Evolutionary conservation across 2,797 vertebrate species (phyloP).

Genomic region (Natrix natrix): DNA sequence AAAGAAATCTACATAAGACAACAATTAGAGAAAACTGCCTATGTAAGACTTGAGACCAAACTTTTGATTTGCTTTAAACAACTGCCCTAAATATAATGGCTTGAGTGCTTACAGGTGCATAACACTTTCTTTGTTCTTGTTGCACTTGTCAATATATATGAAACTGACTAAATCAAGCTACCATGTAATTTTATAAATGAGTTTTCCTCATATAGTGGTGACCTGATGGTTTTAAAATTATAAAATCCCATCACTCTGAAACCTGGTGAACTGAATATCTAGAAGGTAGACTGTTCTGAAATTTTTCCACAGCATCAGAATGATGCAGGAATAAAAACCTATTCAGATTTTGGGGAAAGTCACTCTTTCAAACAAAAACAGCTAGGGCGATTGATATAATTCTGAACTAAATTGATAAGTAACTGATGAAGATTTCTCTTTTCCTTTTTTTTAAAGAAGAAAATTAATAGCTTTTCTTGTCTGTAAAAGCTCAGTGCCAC

Average conservation of each 20-base stretch:
- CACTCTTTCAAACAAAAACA: constrained; percentile 53
- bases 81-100: constrained; percentile 2
- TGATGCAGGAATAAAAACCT: constrained; percentile 45
- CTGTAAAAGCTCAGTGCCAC: constrained; percentile 6
- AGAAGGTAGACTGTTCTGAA: constrained; percentile 47
- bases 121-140: constrained; percentile 28
- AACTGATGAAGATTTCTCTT: constrained; percentile 15
- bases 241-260: constrained; percentile 53
- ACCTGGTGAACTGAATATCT: constrained; percentile 57
- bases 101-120: constrained; percentile 3
- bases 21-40: constrained; percentile 14
- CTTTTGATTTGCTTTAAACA: constrained; percentile 17
- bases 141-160: constrained; percentile 24
- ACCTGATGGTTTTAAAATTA: constrained; percentile 58
- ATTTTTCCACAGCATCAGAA: constrained; percentile 48
- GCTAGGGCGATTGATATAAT: constrained; percentile 25
- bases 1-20: constrained; percentile 16
- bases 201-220: constrained; percentile 40
- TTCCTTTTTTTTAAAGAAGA: constrained; percentile 18
- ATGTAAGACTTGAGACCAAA: constrained; percentile 25
- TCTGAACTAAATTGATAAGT: constrained; percentile 47
- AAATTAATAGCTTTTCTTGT: constrained; percentile 21
- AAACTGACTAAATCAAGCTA: constrained; percentile 57
- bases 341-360: constrained; percentile 54
- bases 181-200: constrained; percentile 57